Conservation (phyloP, 1,140 invertebrate genomes). For the Elymnias hypermnestra region DNA sequence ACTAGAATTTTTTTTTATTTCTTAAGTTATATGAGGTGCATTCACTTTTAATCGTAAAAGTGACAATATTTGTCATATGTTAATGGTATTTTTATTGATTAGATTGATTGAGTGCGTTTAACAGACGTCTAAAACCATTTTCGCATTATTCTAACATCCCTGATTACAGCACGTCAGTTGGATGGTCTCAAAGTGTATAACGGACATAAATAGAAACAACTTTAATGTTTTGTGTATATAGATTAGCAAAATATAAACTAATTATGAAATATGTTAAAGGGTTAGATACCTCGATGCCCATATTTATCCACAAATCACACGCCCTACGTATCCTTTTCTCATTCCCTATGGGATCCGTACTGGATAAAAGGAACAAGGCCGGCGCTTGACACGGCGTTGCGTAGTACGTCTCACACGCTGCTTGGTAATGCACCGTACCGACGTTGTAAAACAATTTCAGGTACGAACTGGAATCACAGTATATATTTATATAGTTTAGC, state of each 20-base stretch:
- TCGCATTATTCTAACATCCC: no score
- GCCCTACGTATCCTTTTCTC: conserved; percentile 80
- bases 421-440: conserved; percentile 86
- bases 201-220: background rate
- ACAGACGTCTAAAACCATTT: no score
- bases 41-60: no score
- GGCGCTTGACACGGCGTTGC: conserved; percentile 82
- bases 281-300: conserved; percentile 80
- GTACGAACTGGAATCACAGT: conserved; percentile 85
- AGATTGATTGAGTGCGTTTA: no score
- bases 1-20: no score
- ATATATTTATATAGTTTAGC: background rate
- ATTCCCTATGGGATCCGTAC: conserved; percentile 86
- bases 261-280: no score
- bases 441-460: conserved; percentile 84
- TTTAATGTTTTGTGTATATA: background rate
- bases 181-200: no score
- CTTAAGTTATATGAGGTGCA: no score
- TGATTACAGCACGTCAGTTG: no score
- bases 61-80: no score
- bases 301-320: conserved; percentile 79
- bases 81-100: no score
- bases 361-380: conserved; percentile 86
- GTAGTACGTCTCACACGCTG: conserved; percentile 87
- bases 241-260: background rate